Evolutionary conservation across 2,797 vertebrate species (phyloP).

Genomic region (Epinephelus malabaricus): DNA sequence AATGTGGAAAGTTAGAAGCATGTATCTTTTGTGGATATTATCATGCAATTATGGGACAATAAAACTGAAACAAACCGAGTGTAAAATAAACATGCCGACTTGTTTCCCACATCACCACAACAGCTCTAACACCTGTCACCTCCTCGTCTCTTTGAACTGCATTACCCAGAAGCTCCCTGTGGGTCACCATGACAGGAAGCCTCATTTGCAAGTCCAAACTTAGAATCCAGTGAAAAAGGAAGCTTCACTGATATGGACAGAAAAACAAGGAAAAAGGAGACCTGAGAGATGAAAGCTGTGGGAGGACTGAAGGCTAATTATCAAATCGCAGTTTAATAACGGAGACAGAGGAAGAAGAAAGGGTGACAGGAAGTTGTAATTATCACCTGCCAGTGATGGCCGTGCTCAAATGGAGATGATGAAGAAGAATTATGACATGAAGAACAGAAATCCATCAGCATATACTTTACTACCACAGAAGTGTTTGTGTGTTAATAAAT

Average conservation of each 20-base stretch:
- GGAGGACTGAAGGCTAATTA: constrained; percentile 42
- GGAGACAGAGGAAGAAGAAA: constrained; percentile 7
- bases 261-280: background rate
- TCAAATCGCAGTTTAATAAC: constrained; percentile 9
- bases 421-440: background rate
- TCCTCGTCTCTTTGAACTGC: constrained; percentile 3
- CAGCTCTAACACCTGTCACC: background rate
- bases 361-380: constrained; percentile 37
- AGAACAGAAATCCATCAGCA: background rate
- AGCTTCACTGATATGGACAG: background rate
- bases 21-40: no score
- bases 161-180: constrained; percentile 34
- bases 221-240: background rate
- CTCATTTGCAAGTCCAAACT: constrained; percentile 34
- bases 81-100: no score
- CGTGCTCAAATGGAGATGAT: background rate
- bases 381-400: constrained; percentile 38
- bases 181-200: constrained; percentile 11
- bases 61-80: no score
- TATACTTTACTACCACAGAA: background rate
- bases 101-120: background rate
- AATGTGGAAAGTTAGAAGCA: no score
- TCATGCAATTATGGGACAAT: no score
- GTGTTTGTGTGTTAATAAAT: no score
- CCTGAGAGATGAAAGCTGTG: constrained; percentile 9